These are phyloP conservation scores for Proisotoma minuta DNA, from an alignment of 2,888 invertebrate species.

Conservation along the genomic window DNA sequence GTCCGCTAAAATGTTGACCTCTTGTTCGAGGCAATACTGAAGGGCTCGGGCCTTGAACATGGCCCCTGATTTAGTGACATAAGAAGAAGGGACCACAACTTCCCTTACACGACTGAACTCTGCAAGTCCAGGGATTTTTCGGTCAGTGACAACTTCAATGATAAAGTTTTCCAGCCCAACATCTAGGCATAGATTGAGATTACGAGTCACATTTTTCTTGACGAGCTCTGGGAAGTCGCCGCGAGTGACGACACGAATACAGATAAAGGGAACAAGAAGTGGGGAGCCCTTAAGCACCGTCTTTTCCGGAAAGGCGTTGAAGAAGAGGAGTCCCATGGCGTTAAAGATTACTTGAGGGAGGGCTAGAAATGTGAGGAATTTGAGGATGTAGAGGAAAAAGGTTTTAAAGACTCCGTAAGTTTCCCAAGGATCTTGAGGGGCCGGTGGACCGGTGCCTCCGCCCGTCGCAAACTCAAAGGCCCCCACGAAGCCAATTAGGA, in stretches of 20 bases:
- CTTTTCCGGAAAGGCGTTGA: slow-evolving; percentile 92
- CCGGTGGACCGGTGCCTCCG: slow-evolving; percentile 54
- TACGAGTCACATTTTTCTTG: slow-evolving; percentile 75
- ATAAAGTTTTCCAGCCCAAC: slow-evolving; percentile 91
- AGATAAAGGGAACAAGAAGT: slow-evolving; percentile 85
- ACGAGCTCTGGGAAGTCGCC: slow-evolving; percentile 91
- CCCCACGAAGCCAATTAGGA: slow-evolving; percentile 69
- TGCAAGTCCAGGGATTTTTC: slow-evolving; percentile 62
- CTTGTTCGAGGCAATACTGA: slow-evolving; percentile 90
- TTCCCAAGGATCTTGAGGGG: slow-evolving; percentile 71
- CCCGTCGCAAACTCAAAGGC: slow-evolving; percentile 67
- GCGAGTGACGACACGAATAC: slow-evolving; percentile 87
- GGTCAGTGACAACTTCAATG: slow-evolving; percentile 93
- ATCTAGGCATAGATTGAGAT: slow-evolving; percentile 80
- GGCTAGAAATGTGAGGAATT: slow-evolving; percentile 76
- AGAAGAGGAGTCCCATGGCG: slow-evolving; percentile 77
- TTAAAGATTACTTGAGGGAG: slow-evolving; percentile 72
- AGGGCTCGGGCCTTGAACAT: slow-evolving; percentile 90
- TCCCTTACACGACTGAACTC: slow-evolving; percentile 73
- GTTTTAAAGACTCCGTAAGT: slow-evolving; percentile 73
- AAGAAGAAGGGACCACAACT: slow-evolving; percentile 79
- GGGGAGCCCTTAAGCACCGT: slow-evolving; percentile 84
- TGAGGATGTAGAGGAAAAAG: slow-evolving; percentile 67
- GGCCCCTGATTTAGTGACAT: slow-evolving; percentile 84
- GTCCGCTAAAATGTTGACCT: slow-evolving; percentile 75